A percentile compares a stretch with the other conserved stretches of the same genome.
Evolutionary conservation across 2,888 invertebrate species (phyloP).

Genomic region (Druceiella hillmani): DNA sequence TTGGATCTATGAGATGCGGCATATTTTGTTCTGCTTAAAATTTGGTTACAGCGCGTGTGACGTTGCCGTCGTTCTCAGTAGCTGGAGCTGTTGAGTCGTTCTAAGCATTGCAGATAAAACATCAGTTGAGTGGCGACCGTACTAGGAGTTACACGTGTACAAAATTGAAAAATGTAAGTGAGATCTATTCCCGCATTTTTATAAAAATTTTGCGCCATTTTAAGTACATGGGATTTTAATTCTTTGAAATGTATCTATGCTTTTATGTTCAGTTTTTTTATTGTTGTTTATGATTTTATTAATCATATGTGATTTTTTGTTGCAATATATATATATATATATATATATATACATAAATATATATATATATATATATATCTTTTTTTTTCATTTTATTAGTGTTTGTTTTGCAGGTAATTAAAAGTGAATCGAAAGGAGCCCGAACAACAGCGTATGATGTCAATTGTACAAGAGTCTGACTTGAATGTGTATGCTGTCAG

Average conservation of each 20-base stretch:
- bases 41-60: conserved; percentile 6
- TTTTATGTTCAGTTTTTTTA: conserved; percentile 12
- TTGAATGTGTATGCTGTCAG: conserved; percentile 13
- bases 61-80: conserved; percentile 15
- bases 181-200: conserved; percentile 15
- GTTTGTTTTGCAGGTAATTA: conserved; percentile 13
- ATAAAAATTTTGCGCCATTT: conserved; percentile 13
- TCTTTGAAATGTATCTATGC: conserved; percentile 9
- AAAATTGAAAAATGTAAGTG: conserved; percentile 15
- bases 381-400: conserved; percentile 14
- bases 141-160: conserved; percentile 15
- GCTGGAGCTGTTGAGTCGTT: conserved; percentile 16
- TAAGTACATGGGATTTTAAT: conserved; percentile 12
- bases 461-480: conserved; percentile 14
- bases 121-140: conserved; percentile 14
- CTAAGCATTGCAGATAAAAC: conserved; percentile 15
- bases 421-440: conserved; percentile 11
- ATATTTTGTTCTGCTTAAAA: too few species aligned
- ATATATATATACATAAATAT: too few species aligned
- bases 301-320: too few species aligned
- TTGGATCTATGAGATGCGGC: too few species aligned
- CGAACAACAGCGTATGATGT: conserved; percentile 12
- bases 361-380: conserved; percentile 10
- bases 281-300: too few species aligned
- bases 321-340: too few species aligned